Conservation (phyloP, 2,797 vertebrate genomes). For the Poecilia wingei region DNA sequence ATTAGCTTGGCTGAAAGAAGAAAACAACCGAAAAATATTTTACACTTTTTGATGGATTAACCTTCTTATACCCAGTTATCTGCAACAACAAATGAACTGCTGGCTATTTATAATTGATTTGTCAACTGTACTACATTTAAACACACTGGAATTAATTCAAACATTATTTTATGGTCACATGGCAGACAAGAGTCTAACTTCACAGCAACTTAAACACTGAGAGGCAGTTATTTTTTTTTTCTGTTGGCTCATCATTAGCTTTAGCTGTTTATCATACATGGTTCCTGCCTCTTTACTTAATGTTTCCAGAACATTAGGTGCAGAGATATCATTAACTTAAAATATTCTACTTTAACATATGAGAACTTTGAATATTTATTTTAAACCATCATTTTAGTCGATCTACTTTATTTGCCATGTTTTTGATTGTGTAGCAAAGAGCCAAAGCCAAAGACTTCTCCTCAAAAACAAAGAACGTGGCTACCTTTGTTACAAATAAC, state of each 20-base stretch:
- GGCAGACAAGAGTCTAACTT: neutral
- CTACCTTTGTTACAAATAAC: neutral
- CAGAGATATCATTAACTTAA: neutral
- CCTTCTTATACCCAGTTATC: neutral
- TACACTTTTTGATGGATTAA: neutral
- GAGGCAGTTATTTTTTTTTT: neutral
- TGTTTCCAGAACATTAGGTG: neutral
- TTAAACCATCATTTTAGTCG: neutral
- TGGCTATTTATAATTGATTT: neutral
- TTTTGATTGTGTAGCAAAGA: neutral
- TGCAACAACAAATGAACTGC: neutral
- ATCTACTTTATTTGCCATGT: neutral
- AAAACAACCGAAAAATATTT: conserved; percentile 3
- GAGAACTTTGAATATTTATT: no score
- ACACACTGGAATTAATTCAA: neutral
- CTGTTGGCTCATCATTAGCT: neutral
- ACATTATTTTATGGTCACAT: neutral
- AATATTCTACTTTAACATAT: neutral
- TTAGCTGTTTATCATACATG: neutral
- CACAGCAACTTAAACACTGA: neutral
- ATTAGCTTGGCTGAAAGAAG: conserved; percentile 13
- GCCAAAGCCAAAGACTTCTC: neutral
- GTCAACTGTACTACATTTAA: neutral
- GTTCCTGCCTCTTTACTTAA: neutral
- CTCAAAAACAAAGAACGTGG: neutral